Evolutionary conservation across 2,797 vertebrate genomes (phyloP), one percentile per base, ranked within the genome.

Genomic region (Nyctalus aviator): DNA sequence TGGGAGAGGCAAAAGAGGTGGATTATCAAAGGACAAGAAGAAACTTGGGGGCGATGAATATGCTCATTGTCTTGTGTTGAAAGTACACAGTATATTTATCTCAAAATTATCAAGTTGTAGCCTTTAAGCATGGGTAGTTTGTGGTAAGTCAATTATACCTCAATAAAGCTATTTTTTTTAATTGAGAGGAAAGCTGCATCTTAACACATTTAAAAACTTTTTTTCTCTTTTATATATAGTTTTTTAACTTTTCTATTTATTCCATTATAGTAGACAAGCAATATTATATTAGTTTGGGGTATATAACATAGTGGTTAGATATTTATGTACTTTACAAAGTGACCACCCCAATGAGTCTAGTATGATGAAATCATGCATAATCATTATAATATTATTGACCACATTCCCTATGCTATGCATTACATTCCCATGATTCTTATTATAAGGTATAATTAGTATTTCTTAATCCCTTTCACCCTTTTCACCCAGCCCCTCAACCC

Each of bases 131-230:
- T n/a, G 59, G 15, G 7, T 64, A 64, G 14, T n/a, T 64, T n/a
- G 30, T 64, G 30, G 25, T n/a, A 17, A n/a, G 62, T 64, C 62
- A 64, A 64, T 64, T 64, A 64, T 64, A 64, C 13, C 62, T 64
- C 30, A n/a, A n/a, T 64, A n/a, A n/a, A 64, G 30, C 14, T n/a
- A 64, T n/a, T 17, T 64, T n/a, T 44, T 44, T 9, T 2, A n/a
- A n/a, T 64, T 59, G 23, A 93, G 25, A 96, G 30, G 15, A 78
- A 94, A 35, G 10, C 46, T 82, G 0, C 5, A 59, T 96, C 64
- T 95, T 95, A 83, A 82, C 62, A 62, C 14, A 72, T 25, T 73
- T 96, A 71, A 87, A 11, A 75, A 66, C 0, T 41, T 57, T 55
- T 71, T 71, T 79, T 73, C n/a, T 95, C 78, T 75, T 76, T 37